These are phyloP conservation scores for Spizaetus ornatus DNA, from an alignment of 2,113 vertebrate genomes.

Conservation along the genomic window DNA sequence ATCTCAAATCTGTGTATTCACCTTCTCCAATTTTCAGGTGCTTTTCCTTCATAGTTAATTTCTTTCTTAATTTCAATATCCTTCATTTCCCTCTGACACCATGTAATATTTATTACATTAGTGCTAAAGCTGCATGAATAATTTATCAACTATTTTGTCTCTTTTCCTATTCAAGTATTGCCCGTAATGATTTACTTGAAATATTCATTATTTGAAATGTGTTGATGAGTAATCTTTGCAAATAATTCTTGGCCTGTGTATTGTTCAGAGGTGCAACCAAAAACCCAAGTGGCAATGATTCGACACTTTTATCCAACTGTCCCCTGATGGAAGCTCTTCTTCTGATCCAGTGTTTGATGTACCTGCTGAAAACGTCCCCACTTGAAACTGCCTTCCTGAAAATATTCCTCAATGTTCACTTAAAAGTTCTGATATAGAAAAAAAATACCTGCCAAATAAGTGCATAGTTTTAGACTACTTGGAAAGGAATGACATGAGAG, in stretches of 20 bases:
- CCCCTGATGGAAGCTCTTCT: neutral
- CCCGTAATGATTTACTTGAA: slow-evolving; percentile 21
- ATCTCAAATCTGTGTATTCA: neutral
- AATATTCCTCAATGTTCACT: neutral
- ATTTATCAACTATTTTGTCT: slow-evolving; percentile 34
- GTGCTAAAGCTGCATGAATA: slow-evolving; percentile 25
- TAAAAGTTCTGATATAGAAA: neutral
- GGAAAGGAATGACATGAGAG: neutral
- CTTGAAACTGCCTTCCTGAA: neutral
- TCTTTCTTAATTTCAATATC: slow-evolving; percentile 10
- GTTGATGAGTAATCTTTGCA: neutral
- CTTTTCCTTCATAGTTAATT: slow-evolving; percentile 27
- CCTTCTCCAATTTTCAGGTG: slow-evolving; percentile 9
- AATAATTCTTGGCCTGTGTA: neutral
- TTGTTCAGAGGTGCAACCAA: neutral
- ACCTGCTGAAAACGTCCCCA: neutral
- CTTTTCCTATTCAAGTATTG: neutral
- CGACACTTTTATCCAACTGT: neutral
- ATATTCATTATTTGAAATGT: slow-evolving; percentile 34
- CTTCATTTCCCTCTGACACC: neutral
- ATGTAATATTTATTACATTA: slow-evolving; percentile 55
- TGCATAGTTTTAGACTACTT: neutral
- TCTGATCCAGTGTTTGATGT: neutral
- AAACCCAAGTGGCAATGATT: neutral
- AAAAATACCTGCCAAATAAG: neutral